Evolutionary conservation across 2,888 invertebrate species (phyloP).

Genomic region (Andrena bucephala): DNA sequence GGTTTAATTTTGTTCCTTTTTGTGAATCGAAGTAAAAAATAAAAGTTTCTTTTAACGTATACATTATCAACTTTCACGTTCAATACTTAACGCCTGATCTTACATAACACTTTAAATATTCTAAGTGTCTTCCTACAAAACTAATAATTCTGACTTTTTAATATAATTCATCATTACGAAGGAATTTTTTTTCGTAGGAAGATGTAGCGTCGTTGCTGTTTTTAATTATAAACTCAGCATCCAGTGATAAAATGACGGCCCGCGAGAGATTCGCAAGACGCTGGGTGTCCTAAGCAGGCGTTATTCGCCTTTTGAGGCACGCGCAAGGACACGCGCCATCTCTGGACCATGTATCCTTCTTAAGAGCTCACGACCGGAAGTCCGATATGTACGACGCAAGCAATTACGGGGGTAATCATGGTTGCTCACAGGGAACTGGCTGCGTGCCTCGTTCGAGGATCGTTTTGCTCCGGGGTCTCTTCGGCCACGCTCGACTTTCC

Average conservation of each 20-base stretch:
- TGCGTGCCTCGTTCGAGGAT: constrained; percentile 56
- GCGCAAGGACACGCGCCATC: constrained; percentile 52
- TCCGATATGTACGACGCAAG: constrained; percentile 57
- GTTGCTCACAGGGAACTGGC: constrained; percentile 55
- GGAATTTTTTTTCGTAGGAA: neutral
- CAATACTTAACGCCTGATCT: too few species aligned
- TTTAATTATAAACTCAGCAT: neutral
- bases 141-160: too few species aligned
- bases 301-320: constrained; percentile 22
- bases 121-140: too few species aligned
- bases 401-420: constrained; percentile 69
- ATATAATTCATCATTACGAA: too few species aligned
- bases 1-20: too few species aligned
- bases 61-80: too few species aligned
- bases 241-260: neutral
- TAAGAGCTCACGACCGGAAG: constrained; percentile 58
- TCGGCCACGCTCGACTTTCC: constrained; percentile 76
- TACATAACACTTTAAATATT: too few species aligned
- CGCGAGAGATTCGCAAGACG: neutral
- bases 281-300: neutral
- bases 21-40: too few species aligned
- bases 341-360: constrained; percentile 52
- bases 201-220: neutral
- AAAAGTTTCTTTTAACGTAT: too few species aligned
- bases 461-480: constrained; percentile 67